phyloP scores from a whole-genome alignment of 2,797 vertebrate species.

The Macrochelys suwanniensis region DNA sequence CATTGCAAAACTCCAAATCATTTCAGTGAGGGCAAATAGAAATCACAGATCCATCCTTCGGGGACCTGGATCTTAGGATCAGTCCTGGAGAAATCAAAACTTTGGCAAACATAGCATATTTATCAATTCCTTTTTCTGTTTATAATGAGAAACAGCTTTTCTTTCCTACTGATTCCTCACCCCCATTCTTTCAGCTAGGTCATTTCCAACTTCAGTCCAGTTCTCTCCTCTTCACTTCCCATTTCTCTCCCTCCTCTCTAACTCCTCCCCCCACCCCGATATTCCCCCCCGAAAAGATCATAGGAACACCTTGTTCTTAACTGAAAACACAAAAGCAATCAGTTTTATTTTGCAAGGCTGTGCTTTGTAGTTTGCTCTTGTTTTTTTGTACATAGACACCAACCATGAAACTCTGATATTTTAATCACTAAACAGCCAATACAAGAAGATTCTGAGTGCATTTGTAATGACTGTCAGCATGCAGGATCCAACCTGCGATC shows the following conservation, averaged over 20 bases:
- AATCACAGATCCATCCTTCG: background rate
- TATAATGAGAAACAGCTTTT: background rate
- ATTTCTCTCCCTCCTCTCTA: background rate
- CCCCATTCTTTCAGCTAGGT: background rate
- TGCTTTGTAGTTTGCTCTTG: background rate
- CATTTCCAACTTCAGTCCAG: background rate
- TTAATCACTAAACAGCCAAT: background rate
- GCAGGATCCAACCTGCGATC: no score
- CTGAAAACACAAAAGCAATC: background rate
- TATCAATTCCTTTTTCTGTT: background rate
- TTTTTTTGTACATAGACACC: background rate
- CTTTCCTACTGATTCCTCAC: background rate
- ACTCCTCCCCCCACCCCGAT: background rate
- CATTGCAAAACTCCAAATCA: rapidly evolving
- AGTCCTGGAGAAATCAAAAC: background rate
- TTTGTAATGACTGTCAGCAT: no score
- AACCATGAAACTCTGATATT: background rate
- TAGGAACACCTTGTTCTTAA: background rate
- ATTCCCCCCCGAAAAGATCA: background rate
- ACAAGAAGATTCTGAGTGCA: background rate
- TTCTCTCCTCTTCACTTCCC: background rate
- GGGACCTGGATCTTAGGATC: rapidly evolving
- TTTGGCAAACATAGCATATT: rapidly evolving
- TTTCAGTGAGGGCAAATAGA: rapidly evolving
- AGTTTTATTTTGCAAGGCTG: background rate